These are phyloP conservation scores for Myrmecophaga tridactyla DNA, from an alignment of 2,113 vertebrate species.

Conservation along the genomic window DNA sequence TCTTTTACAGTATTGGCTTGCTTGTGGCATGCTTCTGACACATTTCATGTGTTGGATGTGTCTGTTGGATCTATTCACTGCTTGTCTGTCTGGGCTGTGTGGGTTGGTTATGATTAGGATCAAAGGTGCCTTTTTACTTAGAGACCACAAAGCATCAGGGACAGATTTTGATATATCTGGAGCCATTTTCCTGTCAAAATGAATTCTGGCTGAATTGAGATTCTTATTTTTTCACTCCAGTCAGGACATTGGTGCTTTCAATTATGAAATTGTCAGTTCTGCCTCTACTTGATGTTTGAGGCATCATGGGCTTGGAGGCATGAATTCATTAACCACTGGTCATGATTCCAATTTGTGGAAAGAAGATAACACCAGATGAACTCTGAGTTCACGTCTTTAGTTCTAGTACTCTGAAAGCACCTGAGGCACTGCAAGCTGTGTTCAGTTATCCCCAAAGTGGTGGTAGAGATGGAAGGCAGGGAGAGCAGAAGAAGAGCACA, in stretches of 20 bases:
- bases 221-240: not conserved
- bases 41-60: not conserved
- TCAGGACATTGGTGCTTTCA: not conserved
- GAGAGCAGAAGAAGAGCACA: not conserved
- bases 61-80: too few relatives aligned
- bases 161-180: not conserved
- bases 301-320: not conserved
- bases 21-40: not conserved
- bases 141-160: not conserved
- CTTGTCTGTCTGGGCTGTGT: not conserved
- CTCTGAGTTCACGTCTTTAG: not conserved
- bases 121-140: not conserved
- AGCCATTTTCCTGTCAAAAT: not conserved
- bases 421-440: not conserved
- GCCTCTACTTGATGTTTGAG: not conserved
- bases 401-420: not conserved
- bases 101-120: not conserved
- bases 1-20: not conserved
- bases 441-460: not conserved
- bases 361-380: not conserved
- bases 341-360: not conserved
- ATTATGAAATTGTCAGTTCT: not conserved
- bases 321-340: not conserved
- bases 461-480: not conserved
- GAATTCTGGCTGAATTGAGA: not conserved